A percentile compares a stretch with the other conserved stretches of the same genome.
phyloP scores from a whole-genome alignment of 2,113 vertebrate genomes.

The Clarias gariepinus region DNA sequence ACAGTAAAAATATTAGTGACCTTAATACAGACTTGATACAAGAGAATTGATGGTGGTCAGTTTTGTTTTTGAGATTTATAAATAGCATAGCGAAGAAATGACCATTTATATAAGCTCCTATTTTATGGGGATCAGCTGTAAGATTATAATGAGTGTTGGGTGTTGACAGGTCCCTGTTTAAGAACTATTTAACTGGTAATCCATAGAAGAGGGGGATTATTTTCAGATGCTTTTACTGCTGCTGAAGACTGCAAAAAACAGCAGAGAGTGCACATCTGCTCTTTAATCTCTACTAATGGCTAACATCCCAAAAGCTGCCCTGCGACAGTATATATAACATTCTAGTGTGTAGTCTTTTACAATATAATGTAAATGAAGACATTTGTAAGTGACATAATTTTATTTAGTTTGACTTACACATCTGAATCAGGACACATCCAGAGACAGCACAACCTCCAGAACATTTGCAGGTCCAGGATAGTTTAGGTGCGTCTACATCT shows the following conservation, averaged over 20 bases:
- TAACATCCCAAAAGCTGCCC: not conserved
- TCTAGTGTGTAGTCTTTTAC: not conserved
- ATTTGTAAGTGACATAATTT: too few relatives aligned
- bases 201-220: slow-evolving; percentile 2
- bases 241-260: not conserved
- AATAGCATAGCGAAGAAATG: slow-evolving; percentile 62
- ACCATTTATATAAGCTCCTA: slow-evolving; percentile 37
- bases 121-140: slow-evolving; percentile 63
- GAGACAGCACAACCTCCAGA: not conserved
- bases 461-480: not conserved
- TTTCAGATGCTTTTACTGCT: not conserved
- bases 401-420: not conserved
- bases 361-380: not conserved
- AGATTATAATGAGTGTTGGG: slow-evolving; percentile 65
- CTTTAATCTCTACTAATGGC: not conserved
- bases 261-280: not conserved
- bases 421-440: not conserved
- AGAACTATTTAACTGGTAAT: slow-evolving; percentile 6
- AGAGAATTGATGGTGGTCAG: slow-evolving; percentile 49
- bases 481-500: not conserved
- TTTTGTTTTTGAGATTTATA: slow-evolving; percentile 55
- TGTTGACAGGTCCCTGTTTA: slow-evolving; percentile 59
- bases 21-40: not conserved
- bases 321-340: not conserved
- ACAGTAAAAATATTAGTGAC: slow-evolving; percentile 12